phyloP scores from a whole-genome alignment of 2,113 vertebrate species.

The Anser cygnoides region DNA sequence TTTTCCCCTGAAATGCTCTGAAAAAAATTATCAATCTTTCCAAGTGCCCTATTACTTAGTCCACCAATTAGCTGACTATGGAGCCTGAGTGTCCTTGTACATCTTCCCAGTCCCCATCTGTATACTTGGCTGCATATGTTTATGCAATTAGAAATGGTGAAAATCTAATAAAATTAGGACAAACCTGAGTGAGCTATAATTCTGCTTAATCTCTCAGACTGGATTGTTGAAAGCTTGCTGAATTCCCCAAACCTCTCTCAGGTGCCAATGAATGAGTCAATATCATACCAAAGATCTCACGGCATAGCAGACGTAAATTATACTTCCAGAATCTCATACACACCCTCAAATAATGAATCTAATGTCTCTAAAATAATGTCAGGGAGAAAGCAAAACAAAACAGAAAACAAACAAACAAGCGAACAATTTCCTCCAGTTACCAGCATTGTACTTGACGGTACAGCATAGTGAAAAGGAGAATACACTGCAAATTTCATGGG shows the following conservation, averaged over 20 bases:
- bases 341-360: slow-evolving; percentile 45
- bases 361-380: neutral
- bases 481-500: neutral
- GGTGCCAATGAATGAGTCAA: slow-evolving; percentile 64
- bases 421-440: neutral
- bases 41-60: slow-evolving; percentile 43
- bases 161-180: slow-evolving; percentile 64
- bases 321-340: slow-evolving; percentile 52
- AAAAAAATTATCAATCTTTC: slow-evolving; percentile 35
- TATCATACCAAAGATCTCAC: slow-evolving; percentile 51
- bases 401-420: neutral
- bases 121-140: slow-evolving; percentile 59
- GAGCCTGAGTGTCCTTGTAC: slow-evolving; percentile 49
- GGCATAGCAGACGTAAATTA: slow-evolving; percentile 41
- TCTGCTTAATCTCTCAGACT: slow-evolving; percentile 56
- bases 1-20: slow-evolving; percentile 27
- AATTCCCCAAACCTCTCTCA: slow-evolving; percentile 59
- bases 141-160: slow-evolving; percentile 55
- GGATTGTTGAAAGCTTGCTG: slow-evolving; percentile 53
- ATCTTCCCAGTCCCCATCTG: slow-evolving; percentile 46
- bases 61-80: slow-evolving; percentile 29
- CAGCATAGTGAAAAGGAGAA: neutral
- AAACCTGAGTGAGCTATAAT: slow-evolving; percentile 46
- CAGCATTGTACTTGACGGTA: neutral
- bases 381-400: neutral